Base-by-base conservation (phyloP, 2,797 vertebrate genomes). In the Eupleurogrammus muticus region DNA sequence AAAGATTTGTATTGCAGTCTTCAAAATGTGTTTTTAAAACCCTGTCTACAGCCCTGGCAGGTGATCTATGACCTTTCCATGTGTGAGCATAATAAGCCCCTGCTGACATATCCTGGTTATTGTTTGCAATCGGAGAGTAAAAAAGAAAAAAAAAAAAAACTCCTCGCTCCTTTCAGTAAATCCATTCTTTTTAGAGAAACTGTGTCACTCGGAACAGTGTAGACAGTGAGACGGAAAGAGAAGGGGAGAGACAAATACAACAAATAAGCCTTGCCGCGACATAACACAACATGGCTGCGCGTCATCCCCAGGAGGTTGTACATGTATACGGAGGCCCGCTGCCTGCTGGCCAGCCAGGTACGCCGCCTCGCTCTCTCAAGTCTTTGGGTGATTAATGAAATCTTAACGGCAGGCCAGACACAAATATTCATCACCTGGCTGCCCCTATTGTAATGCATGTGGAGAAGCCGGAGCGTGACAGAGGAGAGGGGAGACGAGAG, bases 311-410 rank as follows among this genome's bases (percentile, higher is more conserved):
- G 86, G 90, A 91, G 90, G 90, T 86, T 87, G 83, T 58, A 32
- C 32, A 42, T 87, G 83, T 58, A 32, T 35, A 42, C 56, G 28
- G 75, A 84, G 89, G 88, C 89, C 87, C 40, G 77, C 87, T 90
- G 87, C 86, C 89, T 87, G 86, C 89, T 88, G 86, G 87, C 87
- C 86, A 56, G 85, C 87, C 92, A 90, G 91, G 92, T 90, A 91
- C 72, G 66, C 85, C 38, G 81, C 85, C 78, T 60, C 60, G 79
- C 90, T 85, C 90, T 85, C 90, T 89, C 86, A 88, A 91, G 89
- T 88, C 85, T 79, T 69, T 57, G 44, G 66, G 84, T 97, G 96
- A 97, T 97, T 96, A 96, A 96, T 96, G 95, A 92, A 95, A 95
- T 94, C 93, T 93, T 93, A 92, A 91, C 91, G 75, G 90, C 89